Base-by-base conservation (phyloP, 2,888 invertebrate species). In the Diogma glabrata region DNA sequence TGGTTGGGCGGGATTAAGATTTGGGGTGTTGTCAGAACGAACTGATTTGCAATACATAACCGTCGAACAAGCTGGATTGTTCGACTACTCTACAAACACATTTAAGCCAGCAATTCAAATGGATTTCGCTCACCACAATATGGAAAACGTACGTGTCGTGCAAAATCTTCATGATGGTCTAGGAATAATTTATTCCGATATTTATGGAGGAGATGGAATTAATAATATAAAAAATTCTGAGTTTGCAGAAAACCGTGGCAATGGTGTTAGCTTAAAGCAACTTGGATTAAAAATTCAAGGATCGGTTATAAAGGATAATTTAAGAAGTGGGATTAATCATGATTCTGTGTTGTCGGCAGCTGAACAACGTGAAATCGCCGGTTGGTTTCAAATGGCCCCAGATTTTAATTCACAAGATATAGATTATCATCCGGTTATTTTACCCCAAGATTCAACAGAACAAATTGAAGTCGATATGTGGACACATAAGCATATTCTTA, bases 161-260 rank as follows among this genome's bases (percentile, higher is more conserved):
- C 82, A 93, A 62, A 96, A 95, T 65, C 81, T 87, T 50, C 87
- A 91, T 60, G 93, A 95, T 63, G 99, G 97, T 0, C 73, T 99
- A 23, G 95, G 94, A 24, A 80, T 99, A 36, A 73, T 95, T 53
- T 96, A 95, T 69, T 91, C 95, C 1, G 94, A 99, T 69, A 82
- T 96, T 53, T 93, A 87, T 66, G 87, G 89, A 20, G 82, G 85
- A 3, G 87, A 87, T 63, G 79, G 84, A 0, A 77, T 87, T 4
- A 89, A 90, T 59, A 81, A 82, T 22, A 82, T 91, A 0, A 81
- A 84, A 59, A 87, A 89, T 65, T 89, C 87, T 1, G 87, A 89
- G 62, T 88, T 92, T 63, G 81, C 81, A 1, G 78, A 83, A 50
- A 94, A 94, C 63, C 78, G 78, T 59, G 89, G 91, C 4, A 90